phyloP scores from a whole-genome alignment of 2,797 vertebrate species.

The Anguilla anguilla region DNA sequence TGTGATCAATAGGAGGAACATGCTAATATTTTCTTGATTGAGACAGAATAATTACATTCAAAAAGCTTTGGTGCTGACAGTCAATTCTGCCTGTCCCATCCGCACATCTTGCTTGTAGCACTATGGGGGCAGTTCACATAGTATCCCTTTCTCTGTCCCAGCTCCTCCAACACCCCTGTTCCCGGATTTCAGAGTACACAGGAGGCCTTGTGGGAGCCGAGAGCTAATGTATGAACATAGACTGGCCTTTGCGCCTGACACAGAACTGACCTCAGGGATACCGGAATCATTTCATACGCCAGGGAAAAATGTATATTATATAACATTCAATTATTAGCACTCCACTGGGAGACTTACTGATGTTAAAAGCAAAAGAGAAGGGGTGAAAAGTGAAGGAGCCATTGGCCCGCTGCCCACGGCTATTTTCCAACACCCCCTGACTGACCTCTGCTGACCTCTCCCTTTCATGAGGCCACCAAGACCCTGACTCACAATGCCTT shows the following conservation, averaged over 20 bases:
- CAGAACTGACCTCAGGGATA: background rate
- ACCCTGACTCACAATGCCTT: background rate
- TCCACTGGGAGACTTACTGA: no score
- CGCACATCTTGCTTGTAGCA: background rate
- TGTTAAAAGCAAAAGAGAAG: background rate
- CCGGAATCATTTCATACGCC: no score
- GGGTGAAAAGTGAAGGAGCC: background rate
- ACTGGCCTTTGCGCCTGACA: background rate
- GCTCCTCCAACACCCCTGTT: background rate
- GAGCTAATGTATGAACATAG: background rate
- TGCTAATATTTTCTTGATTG: no score
- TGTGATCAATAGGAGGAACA: no score
- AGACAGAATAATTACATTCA: background rate
- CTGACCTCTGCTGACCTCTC: background rate
- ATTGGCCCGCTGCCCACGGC: background rate
- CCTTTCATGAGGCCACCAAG: background rate
- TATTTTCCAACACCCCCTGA: background rate
- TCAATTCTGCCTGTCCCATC: background rate
- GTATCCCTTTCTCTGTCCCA: background rate
- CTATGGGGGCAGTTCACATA: background rate
- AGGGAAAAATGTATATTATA: no score
- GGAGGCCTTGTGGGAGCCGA: background rate
- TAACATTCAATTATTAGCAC: no score
- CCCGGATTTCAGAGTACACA: background rate
- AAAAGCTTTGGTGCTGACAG: background rate